Conservation (phyloP, 2,113 vertebrate species). For the Anhinga anhinga region DNA sequence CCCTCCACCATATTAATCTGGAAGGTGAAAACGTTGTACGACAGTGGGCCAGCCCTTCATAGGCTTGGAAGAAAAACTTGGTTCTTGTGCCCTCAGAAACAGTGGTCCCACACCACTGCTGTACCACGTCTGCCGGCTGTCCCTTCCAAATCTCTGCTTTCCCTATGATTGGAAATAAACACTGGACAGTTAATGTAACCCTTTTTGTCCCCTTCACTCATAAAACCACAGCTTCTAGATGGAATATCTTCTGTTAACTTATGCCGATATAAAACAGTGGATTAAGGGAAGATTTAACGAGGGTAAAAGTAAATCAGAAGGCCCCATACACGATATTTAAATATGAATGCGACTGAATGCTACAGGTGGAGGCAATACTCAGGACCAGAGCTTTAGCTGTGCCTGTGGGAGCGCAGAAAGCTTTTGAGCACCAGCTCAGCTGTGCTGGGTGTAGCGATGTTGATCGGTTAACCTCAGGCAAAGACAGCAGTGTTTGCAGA, state of each 20-base stretch:
- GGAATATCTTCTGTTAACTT: neutral
- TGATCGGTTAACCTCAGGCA: neutral
- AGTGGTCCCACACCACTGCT: accelerated
- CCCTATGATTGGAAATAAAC: neutral
- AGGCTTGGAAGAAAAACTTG: neutral
- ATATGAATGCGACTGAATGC: neutral
- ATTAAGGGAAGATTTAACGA: neutral
- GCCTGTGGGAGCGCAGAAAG: neutral
- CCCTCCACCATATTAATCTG: neutral
- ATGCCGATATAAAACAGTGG: neutral
- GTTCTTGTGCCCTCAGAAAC: neutral
- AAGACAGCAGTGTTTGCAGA: neutral
- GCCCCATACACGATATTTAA: neutral
- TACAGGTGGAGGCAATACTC: accelerated
- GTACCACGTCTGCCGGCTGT: accelerated
- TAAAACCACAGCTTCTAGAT: neutral
- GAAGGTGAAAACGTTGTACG: neutral
- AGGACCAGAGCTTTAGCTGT: neutral
- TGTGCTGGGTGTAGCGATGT: no score
- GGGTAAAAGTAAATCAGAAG: neutral
- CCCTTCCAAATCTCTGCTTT: neutral
- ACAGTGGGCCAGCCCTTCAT: neutral
- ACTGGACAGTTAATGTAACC: neutral
- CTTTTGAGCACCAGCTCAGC: neutral
- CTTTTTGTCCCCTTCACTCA: neutral